Base-by-base conservation (phyloP, 2,888 invertebrate genomes). In the Hermaeophaga mercurialis region DNA sequence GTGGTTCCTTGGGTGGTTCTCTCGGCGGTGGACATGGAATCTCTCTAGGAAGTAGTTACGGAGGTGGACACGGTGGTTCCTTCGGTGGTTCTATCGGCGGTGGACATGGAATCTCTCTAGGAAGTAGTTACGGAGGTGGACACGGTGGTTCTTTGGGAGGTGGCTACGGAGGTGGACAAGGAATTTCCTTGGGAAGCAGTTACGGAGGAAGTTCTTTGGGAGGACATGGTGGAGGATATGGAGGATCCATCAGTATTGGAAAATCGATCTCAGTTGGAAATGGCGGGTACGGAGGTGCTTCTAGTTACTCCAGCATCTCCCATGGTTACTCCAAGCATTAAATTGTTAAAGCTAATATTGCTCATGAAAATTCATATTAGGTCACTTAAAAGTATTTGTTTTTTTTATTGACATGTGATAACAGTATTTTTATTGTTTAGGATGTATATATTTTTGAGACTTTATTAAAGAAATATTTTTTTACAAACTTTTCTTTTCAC, bases 291-390 rank as follows among this genome's bases (percentile, higher is more conserved):
- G 47, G 47, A 12, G 64, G 68, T 57, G 68, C 68, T 36, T 59
- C 65, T 26, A 68, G 68, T 52, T 68, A 66, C 47, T 68, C 68
- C 31, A 66, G 66, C 57, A 57, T 67, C 43, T 67, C 68, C 24
- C 39, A 62, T 36, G 65, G 68, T 26, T 59, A 62, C 39, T 64
- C 64, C 24, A 64, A 64, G 58, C 58, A 63, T 38, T 64, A 56
- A 41, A 26, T 43, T 56, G 24, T 26, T 38, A 55, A 38, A 39
- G 31, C 43, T 12, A 46, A n/a, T 46, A 34, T 41, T 53, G 44
- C 48, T 43, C 36, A 59, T 38, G 46, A 38, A 47, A 31, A n/a
- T 2, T 8, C 5, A 14, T 9, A 15, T 36, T 38, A n/a, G 26
- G n/a, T 18, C 6, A 17, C 26, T 50, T 12, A 24, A 43, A 50